Evolutionary conservation across 2,113 vertebrate genomes (phyloP), one percentile per base, ranked within the genome.

Genomic region (Charadrius vociferus): DNA sequence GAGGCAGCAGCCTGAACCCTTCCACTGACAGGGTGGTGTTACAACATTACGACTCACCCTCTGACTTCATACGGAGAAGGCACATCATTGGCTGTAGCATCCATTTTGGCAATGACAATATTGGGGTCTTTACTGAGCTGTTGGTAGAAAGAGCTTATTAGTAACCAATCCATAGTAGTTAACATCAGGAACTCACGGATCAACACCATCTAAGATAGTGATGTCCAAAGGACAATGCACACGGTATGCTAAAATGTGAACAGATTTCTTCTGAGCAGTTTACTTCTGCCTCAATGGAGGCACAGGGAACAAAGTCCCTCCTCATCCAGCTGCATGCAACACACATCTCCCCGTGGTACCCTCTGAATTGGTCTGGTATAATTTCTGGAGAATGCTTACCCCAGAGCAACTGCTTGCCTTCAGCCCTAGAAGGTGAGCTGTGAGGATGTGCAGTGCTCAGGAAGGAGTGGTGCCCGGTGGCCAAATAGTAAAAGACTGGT

Each of bases 61-160:
- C 98, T 98, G 97, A 99, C 99, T 99, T 99, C 99, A 93, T 99
- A 99, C 2, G 98, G 98, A 88, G 99, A 98, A 95, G 99, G 99
- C 95, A 99, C 99, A 84, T 99, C 99, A 62, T 99, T 99, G 95
- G 99, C 99, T 91, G 99, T 99, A 77, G 99, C 99, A 10, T 99
- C 99, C 99, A 99, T 99, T 98, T 99, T 99, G 94, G 99, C 99
- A 93, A 99, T 98, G 89, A 99, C 43, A 10, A 99, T 97, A 86
- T 99, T 99, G 95, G 99, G 99, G 96, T 99, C 98, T 92, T 97
- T 94, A 80, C 98, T 97, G 45, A 99, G 98, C 99, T 99, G 93
- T 92, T 81, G 91, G 94, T 53, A 74, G 94, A 97, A 92, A 91
- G 20, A 93, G 16, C 12, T 45, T 14, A 21, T 93, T 14, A 92